Evolutionary conservation across 2,888 invertebrate species (phyloP).

Genomic region (Mantis religiosa): DNA sequence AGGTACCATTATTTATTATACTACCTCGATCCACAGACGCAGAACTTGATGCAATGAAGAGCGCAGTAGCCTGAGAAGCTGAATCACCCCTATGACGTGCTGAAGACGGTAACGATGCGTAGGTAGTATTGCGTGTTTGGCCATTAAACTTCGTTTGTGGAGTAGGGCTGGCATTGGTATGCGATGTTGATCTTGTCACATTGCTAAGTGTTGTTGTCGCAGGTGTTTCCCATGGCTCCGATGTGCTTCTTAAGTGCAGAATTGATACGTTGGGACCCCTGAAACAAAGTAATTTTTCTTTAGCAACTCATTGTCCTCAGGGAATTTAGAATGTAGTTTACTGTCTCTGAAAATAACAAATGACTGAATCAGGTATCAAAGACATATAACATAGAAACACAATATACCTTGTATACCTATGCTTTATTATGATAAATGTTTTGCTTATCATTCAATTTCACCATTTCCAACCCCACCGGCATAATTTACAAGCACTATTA

Average conservation of each 20-base stretch:
- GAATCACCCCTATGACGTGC: slow-evolving; percentile 23
- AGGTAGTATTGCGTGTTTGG: slow-evolving; percentile 11
- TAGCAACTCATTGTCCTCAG: no score
- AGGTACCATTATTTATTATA: slow-evolving; percentile 45
- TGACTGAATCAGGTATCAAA: no score
- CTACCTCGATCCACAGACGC: slow-evolving; percentile 35
- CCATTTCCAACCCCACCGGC: no score
- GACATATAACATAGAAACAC: no score
- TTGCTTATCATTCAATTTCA: no score
- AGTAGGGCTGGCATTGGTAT: slow-evolving; percentile 28
- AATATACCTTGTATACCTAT: no score
- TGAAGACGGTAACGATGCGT: slow-evolving; percentile 27
- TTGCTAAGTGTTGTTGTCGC: slow-evolving; percentile 38
- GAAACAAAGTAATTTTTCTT: background rate
- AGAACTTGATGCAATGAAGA: slow-evolving; percentile 19
- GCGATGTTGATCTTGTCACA: slow-evolving; percentile 32
- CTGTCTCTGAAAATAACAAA: no score
- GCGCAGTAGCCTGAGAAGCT: slow-evolving; percentile 11
- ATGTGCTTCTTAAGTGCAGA: slow-evolving; percentile 51
- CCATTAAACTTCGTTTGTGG: slow-evolving; percentile 26
- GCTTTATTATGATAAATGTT: no score
- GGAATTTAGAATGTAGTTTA: no score
- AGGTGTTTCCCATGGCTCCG: slow-evolving; percentile 53
- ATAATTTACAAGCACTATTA: no score
- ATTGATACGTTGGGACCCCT: slow-evolving; percentile 55